These are phyloP conservation scores for Notodromas monacha DNA, from an alignment of 2,888 invertebrate genomes.

Conservation along the genomic window DNA sequence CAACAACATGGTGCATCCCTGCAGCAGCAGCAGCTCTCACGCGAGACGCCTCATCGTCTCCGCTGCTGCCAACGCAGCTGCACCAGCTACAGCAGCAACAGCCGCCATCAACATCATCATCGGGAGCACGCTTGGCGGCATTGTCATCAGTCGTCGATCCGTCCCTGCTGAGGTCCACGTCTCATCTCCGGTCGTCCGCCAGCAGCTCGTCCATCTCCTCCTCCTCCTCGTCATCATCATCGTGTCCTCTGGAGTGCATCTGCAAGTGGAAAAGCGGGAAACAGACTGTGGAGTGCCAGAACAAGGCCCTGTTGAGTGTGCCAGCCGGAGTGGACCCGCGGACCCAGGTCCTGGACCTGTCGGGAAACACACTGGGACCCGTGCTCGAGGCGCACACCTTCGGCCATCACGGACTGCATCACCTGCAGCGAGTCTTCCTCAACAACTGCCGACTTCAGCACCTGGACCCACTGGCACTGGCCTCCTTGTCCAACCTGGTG, in stretches of 20 bases:
- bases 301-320: slow-evolving; percentile 35
- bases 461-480: slow-evolving; percentile 45
- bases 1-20: too few species aligned
- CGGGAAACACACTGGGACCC: slow-evolving; percentile 39
- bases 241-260: slow-evolving; percentile 40
- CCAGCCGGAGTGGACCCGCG: slow-evolving; percentile 45
- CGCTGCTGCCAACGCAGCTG: too few species aligned
- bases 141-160: too few species aligned
- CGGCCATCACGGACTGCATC: slow-evolving; percentile 37
- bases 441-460: slow-evolving; percentile 39
- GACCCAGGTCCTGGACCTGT: slow-evolving; percentile 56
- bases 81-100: too few species aligned
- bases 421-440: slow-evolving; percentile 54
- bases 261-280: slow-evolving; percentile 83
- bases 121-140: too few species aligned
- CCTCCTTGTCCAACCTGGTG: slow-evolving; percentile 49
- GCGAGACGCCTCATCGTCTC: too few species aligned
- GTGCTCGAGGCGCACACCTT: slow-evolving; percentile 43
- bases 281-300: slow-evolving; percentile 54
- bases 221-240: too few species aligned
- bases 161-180: too few species aligned
- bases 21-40: too few species aligned
- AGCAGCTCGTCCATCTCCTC: too few species aligned
- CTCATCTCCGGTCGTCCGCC: too few species aligned
- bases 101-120: too few species aligned